phyloP scores from a whole-genome alignment of 2,797 vertebrate species.

The Premnoplex brunnescens region DNA sequence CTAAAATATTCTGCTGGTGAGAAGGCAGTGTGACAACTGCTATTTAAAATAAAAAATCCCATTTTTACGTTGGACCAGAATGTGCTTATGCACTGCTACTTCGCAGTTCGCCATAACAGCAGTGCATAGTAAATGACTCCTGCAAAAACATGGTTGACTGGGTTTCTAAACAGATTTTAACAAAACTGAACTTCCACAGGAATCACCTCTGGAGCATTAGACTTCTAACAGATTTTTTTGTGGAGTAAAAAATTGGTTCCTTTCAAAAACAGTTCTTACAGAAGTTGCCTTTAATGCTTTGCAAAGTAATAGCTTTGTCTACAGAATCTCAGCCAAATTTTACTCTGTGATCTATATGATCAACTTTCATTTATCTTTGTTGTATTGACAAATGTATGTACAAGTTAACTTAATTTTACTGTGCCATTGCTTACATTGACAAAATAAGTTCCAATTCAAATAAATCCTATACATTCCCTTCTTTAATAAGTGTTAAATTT shows the following conservation, averaged over 20 bases:
- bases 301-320: not conserved
- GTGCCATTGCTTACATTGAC: not conserved
- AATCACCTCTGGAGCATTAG: not conserved
- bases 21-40: slow-evolving; percentile 9
- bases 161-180: not conserved
- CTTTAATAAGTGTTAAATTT: not conserved
- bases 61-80: slow-evolving; percentile 41
- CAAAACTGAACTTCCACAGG: not conserved
- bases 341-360: not conserved
- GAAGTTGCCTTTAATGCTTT: not conserved
- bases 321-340: not conserved
- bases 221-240: not conserved
- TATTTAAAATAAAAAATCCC: not conserved
- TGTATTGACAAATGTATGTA: not conserved
- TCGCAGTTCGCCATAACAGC: not conserved
- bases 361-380: not conserved
- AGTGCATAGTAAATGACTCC: not conserved
- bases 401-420: not conserved
- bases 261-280: not conserved
- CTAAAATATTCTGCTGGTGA: slow-evolving; percentile 22
- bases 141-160: not conserved
- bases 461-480: not conserved
- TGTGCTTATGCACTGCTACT: slow-evolving; percentile 11
- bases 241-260: not conserved
- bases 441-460: not conserved